Conservation (phyloP, 2,113 vertebrate genomes). For the Azemiops feae region DNA sequence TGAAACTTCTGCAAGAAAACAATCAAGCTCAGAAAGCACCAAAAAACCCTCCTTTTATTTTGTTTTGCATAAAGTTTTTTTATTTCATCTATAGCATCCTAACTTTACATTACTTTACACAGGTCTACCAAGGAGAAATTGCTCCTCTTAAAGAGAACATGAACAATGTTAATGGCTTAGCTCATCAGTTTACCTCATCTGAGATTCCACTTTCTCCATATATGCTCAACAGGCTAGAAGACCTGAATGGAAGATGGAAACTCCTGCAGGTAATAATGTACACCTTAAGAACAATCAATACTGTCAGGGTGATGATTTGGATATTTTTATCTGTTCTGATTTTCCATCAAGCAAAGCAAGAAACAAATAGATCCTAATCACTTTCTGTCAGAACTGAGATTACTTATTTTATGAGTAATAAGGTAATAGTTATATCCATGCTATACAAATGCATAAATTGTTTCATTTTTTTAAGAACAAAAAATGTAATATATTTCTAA, state of each 20-base stretch:
- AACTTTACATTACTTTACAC: slow-evolving; percentile 36
- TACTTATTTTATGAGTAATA: not conserved
- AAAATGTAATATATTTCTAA: not conserved
- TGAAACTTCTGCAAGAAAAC: not conserved
- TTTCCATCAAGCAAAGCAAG: not conserved
- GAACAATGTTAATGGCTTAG: slow-evolving; percentile 84
- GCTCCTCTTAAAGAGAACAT: slow-evolving; percentile 88
- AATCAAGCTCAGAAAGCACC: not conserved
- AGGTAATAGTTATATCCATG: not conserved
- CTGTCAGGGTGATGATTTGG: not conserved
- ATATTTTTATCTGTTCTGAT: not conserved
- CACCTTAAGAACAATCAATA: not conserved
- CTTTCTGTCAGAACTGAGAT: not conserved
- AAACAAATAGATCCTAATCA: not conserved
- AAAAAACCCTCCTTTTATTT: not conserved
- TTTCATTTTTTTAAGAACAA: not conserved
- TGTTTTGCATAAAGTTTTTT: not conserved
- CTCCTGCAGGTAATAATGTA: slow-evolving; percentile 84
- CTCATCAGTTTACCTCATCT: slow-evolving; percentile 76
- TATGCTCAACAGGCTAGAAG: slow-evolving; percentile 86
- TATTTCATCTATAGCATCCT: not conserved
- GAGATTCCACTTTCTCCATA: slow-evolving; percentile 86
- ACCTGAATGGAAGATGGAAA: slow-evolving; percentile 92
- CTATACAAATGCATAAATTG: not conserved
- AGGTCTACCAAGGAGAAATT: slow-evolving; percentile 89